Evolutionary conservation across 1,140 invertebrate species (phyloP).

Genomic region (Drosophila bipectinata): DNA sequence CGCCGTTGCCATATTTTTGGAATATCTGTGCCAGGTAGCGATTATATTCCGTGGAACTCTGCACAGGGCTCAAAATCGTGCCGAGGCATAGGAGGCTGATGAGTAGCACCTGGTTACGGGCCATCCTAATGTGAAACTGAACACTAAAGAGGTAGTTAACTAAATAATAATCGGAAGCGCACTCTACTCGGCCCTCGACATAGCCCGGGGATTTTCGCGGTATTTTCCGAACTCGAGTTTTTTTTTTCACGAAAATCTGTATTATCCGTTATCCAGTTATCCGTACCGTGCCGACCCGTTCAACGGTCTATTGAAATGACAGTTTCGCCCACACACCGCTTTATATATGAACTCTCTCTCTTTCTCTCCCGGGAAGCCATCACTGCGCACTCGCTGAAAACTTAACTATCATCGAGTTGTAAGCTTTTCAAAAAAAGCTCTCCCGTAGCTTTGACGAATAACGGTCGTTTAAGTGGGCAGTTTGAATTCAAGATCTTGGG

Average conservation of each 20-base stretch:
- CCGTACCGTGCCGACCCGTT: conserved; percentile 47
- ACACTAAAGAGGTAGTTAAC: conserved; percentile 16
- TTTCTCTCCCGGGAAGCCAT: not conserved
- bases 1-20: conserved; percentile 86
- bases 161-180: not conserved
- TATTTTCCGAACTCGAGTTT: not conserved
- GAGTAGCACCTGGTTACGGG: conserved; percentile 23
- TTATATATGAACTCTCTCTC: conserved; percentile 42
- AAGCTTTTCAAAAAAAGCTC: conserved; percentile 57
- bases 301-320: conserved; percentile 54
- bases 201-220: conserved; percentile 9
- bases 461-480: too few relatives aligned
- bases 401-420: conserved; percentile 22
- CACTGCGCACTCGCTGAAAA: conserved; percentile 40
- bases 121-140: conserved; percentile 44
- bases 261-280: not conserved
- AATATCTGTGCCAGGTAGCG: conserved; percentile 85
- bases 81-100: conserved; percentile 32
- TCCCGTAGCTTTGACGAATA: not conserved
- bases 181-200: conserved; percentile 29
- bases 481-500: too few relatives aligned
- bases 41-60: conserved; percentile 72
- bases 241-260: not conserved
- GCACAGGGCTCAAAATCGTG: not conserved
- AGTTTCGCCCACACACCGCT: conserved; percentile 47